A percentile compares a stretch with the other conserved stretches of the same genome.
Conservation (phyloP, 2,888 invertebrate species). For the Pollenia amentaria region DNA sequence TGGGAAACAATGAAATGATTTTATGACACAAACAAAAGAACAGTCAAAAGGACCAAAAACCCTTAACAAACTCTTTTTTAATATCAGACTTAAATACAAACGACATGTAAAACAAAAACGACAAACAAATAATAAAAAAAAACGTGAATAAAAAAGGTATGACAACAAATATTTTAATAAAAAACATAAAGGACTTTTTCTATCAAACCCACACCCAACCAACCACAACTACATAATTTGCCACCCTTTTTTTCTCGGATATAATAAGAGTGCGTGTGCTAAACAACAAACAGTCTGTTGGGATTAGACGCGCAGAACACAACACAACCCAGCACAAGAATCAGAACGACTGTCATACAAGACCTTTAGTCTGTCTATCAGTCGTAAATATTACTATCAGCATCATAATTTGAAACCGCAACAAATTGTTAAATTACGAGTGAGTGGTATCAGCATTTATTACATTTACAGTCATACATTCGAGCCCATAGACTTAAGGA, state of each 20-base stretch:
- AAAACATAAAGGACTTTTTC: constrained; percentile 29
- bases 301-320: background rate
- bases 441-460: constrained; percentile 77
- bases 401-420: constrained; percentile 81
- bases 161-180: constrained; percentile 50
- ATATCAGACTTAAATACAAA: constrained; percentile 49
- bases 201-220: background rate
- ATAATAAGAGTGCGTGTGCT: background rate
- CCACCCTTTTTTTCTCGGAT: constrained; percentile 39
- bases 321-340: background rate
- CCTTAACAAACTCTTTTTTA: constrained; percentile 40
- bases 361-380: constrained; percentile 6
- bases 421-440: constrained; percentile 81
- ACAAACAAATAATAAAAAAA: constrained; percentile 19
- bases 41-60: constrained; percentile 31
- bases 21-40: constrained; percentile 55
- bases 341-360: background rate
- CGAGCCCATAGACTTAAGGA: constrained; percentile 20
- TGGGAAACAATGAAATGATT: constrained; percentile 36
- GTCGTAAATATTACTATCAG: constrained; percentile 76
- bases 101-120: constrained; percentile 36
- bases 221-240: constrained; percentile 9
- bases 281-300: background rate
- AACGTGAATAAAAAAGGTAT: constrained; percentile 41
- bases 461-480: constrained; percentile 64